Base-by-base conservation (phyloP, 2,797 vertebrate genomes). In the Sternarchorhynchus goeldii region DNA sequence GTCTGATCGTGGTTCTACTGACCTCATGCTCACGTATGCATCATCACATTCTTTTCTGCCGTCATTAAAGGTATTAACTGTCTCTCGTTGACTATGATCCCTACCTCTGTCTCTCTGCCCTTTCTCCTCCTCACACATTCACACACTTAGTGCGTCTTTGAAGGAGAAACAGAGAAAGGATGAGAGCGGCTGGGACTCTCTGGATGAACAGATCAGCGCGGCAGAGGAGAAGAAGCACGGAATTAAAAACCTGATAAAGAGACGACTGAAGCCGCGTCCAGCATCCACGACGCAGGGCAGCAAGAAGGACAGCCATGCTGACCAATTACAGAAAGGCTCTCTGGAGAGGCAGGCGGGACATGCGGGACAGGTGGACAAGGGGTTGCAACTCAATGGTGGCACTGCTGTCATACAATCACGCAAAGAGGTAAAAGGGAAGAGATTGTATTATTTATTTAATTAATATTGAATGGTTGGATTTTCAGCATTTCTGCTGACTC, bases 211-310 rank as follows among this genome's bases (percentile, higher is more conserved):
- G 18, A 88, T 81, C 76, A 90, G 88, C 76, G 88, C 85, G 0
- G 90, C 82, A 0, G 93, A 93, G 14, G 93, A 93, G 79, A 93
- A 87, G 70, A 94, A 92, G 63, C 89, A 80, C 8, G 85, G 89
- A 10, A 85, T 94, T 12, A 93, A 90, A 76, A 88, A 83, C 20
- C 70, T 91, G 2, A 85, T 95, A 2, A 94, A 92, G 78, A 90
- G 83, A 34, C 85, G 90, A 2, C 60, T 92, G 56, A 83, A 81
- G 4, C 87, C 88, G 17, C 88, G 31, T 0, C 75, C 76, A 25
- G 25, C 25, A 0, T 75, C 71, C 58, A 18, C 12, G 1, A 0
- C 41, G 12, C 81, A 64, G 0, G 62, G 25, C 17, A 0, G 57
- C 2, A 39, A 58, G 16, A 90, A 90, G 81, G 86, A 86, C 0